These are phyloP conservation scores for Propsilocerus akamusi DNA, from an alignment of 1,140 invertebrate genomes.

Conservation along the genomic window DNA sequence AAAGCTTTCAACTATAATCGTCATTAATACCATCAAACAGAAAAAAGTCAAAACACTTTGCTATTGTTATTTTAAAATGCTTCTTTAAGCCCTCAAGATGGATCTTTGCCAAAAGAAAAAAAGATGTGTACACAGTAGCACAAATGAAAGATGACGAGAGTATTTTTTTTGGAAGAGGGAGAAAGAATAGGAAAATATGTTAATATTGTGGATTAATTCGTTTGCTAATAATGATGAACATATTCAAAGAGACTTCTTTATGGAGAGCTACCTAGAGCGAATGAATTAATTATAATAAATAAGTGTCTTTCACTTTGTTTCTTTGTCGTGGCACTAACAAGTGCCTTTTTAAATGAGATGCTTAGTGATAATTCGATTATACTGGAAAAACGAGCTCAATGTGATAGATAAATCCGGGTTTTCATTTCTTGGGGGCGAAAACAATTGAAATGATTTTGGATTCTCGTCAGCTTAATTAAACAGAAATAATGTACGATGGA, in stretches of 20 bases:
- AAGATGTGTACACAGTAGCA: too few species aligned
- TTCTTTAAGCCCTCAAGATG: background rate
- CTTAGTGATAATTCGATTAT: too few species aligned
- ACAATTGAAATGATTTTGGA: too few species aligned
- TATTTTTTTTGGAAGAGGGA: background rate
- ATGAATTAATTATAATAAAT: conserved; percentile 2
- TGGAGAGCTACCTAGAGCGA: background rate
- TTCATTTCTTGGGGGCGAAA: too few species aligned
- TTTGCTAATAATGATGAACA: background rate
- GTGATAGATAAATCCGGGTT: too few species aligned
- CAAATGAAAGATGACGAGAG: too few species aligned
- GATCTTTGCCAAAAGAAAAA: too few species aligned
- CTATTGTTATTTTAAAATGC: conserved; percentile 2
- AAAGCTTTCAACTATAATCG: conserved; percentile 3
- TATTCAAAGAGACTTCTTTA: conserved; percentile 4
- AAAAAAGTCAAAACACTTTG: background rate
- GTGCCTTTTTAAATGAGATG: too few species aligned
- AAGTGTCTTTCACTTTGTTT: background rate
- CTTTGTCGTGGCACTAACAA: too few species aligned
- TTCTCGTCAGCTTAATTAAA: too few species aligned
- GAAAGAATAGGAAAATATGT: background rate
- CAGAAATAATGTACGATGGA: too few species aligned
- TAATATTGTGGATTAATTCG: conserved; percentile 2
- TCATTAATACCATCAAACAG: conserved; percentile 2
- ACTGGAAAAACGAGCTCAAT: too few species aligned